Evolutionary conservation across 2,113 vertebrate species (phyloP).

Genomic region (Cepphus grylle): DNA sequence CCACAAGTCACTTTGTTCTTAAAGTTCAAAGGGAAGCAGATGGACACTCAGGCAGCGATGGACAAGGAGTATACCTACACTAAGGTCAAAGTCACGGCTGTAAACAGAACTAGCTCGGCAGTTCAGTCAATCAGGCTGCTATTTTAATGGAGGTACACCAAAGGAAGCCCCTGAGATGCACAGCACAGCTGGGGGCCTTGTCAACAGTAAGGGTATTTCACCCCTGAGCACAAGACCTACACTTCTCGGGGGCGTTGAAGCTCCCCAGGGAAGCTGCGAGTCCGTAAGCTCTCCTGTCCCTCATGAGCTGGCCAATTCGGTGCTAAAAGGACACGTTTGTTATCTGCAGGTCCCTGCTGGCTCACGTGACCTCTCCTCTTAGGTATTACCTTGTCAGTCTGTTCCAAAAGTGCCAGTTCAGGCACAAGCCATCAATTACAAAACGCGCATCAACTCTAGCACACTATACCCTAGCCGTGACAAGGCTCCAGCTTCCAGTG

Average conservation of each 20-base stretch:
- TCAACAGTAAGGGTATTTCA: fast-evolving
- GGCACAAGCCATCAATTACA: neutral
- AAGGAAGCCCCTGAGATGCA: neutral
- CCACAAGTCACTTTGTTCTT: neutral
- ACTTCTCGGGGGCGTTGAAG: fast-evolving
- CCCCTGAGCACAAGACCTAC: neutral
- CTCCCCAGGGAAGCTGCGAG: neutral
- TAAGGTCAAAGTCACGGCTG: neutral
- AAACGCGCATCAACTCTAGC: neutral
- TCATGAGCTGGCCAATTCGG: neutral
- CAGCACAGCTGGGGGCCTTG: fast-evolving
- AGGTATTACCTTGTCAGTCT: neutral
- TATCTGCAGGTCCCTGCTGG: neutral
- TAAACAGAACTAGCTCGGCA: neutral
- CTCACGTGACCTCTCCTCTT: neutral
- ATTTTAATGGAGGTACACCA: fast-evolving
- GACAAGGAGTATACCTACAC: neutral
- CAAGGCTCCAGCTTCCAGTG: neutral
- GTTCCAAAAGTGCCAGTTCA: neutral
- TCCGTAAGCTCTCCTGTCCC: fast-evolving
- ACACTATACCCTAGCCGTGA: fast-evolving
- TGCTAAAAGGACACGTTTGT: neutral
- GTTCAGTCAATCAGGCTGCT: neutral
- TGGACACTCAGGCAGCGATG: fast-evolving
- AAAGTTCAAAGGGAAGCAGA: neutral